Evolutionary conservation across 53 echinoderm and acorn worm genomes (phyloP), one percentile per base, ranked within the genome.

Genomic region (Holothuria scabra): DNA sequence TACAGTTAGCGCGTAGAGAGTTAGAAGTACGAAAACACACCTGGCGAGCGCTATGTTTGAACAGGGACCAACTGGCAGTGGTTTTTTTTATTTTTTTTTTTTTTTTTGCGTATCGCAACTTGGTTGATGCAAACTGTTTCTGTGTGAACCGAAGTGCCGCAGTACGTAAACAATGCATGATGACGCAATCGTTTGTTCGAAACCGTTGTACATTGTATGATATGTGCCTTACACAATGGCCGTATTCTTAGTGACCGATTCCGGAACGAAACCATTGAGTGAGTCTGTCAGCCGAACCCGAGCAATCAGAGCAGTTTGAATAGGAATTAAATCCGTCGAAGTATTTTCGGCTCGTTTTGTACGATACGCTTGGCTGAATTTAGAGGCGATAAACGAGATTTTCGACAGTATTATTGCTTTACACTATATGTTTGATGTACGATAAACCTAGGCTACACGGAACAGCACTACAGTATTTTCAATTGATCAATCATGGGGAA

Each of bases 401-500:
- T 72, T 25, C 44, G 24, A 44, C 72, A 35, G 34, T 72, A 46
- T 72, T n/a, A n/a, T 49, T 20, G 34, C 72, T 44, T 6, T 67
- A 7, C 46, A 72, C 49, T 49, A 72, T 49, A 72, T 72, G 72
- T 72, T 23, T 72, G 24, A 38, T n/a, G 72, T 21, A 72, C 44
- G 72, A 34, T 72, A 21, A 72, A 72, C 0, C 20, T 6, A 32
- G 2, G 34, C 72, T 49, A 67, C 46, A 72, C 21, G 12, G 46
- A 46, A 72, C 48, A 25, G 28, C 49, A 44, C 72, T 8, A 14
- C 31, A 7, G 46, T 24, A 48, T 26, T 23, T n/a, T 12, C 41
- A 49, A n/a, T n/a, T n/a, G n/a, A 13, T 20, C 18, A 81, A 84
- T 30, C 34, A 90, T 93, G 90, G 74, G 86, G 55, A 91, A 84